Evolutionary conservation across 2,888 invertebrate species (phyloP).

Genomic region (Philereme vetulata): DNA sequence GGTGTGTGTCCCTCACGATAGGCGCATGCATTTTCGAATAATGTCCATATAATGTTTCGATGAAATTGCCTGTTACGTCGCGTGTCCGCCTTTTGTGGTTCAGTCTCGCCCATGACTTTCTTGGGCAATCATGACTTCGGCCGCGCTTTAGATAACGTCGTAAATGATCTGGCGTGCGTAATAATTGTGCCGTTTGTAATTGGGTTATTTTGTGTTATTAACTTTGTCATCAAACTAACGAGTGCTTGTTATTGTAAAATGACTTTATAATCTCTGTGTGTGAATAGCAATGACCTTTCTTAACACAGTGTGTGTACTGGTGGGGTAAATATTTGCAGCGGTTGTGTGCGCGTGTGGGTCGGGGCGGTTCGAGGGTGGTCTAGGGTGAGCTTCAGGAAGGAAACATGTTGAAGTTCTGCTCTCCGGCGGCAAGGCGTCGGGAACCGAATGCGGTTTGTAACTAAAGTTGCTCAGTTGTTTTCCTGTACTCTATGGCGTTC

Average conservation of each 20-base stretch:
- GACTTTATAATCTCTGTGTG: constrained; percentile 37
- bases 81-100: constrained; percentile 62
- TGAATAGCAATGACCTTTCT: constrained; percentile 45
- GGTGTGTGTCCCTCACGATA: constrained; percentile 66
- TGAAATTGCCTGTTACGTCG: constrained; percentile 73
- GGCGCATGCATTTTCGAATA: constrained; percentile 81
- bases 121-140: constrained; percentile 50
- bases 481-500: constrained; percentile 19
- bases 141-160: constrained; percentile 34
- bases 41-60: constrained; percentile 81
- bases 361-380: constrained; percentile 44
- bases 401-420: constrained; percentile 85
- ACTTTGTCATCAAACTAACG: constrained; percentile 43
- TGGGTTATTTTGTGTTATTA: constrained; percentile 43
- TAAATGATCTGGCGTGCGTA: constrained; percentile 43
- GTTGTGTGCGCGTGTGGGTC: constrained; percentile 46
- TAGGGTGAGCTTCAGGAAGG: constrained; percentile 55
- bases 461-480: constrained; percentile 46
- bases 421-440: constrained; percentile 82
- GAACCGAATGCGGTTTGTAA: constrained; percentile 77
- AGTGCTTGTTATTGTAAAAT: constrained; percentile 38
- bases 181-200: constrained; percentile 45
- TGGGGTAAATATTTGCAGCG: constrained; percentile 33
- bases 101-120: constrained; percentile 72
- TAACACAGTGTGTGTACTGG: constrained; percentile 46